Evolutionary conservation across 2,888 invertebrate species (phyloP).

Genomic region (Invenusta paracnida): DNA sequence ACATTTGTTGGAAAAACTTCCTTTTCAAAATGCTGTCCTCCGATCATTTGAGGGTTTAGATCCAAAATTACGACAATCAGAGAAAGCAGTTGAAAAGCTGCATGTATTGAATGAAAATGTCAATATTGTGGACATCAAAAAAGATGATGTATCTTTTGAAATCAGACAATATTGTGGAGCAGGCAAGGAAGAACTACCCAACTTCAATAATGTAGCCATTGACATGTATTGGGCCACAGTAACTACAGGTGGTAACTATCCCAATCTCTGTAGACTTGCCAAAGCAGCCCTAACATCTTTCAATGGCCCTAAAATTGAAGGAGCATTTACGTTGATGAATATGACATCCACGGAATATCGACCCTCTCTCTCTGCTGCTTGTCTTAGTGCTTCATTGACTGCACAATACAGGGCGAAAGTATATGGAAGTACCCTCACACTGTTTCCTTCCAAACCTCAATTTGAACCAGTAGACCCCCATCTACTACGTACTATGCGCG

Average conservation of each 20-base stretch:
- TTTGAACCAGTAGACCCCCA: background rate
- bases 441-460: background rate
- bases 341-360: background rate
- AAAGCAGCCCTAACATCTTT: background rate
- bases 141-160: background rate
- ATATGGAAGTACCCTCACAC: background rate
- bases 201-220: background rate
- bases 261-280: background rate
- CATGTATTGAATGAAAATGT: background rate
- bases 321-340: background rate
- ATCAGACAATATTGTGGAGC: background rate
- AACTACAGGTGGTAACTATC: background rate
- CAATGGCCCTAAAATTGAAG: background rate
- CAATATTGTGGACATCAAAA: background rate
- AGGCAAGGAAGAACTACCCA: background rate
- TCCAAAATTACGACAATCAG: background rate
- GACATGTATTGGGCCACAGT: background rate
- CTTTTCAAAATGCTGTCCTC: background rate
- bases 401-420: background rate
- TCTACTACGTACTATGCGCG: background rate
- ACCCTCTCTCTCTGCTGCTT: background rate
- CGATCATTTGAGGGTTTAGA: background rate
- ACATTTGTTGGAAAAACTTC: background rate
- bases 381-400: background rate
- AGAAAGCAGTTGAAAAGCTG: background rate